A percentile compares a stretch with the other conserved stretches of the same genome.
Evolutionary conservation across 2,888 invertebrate genomes (phyloP).

Genomic region (Drosophila nigritarsus): DNA sequence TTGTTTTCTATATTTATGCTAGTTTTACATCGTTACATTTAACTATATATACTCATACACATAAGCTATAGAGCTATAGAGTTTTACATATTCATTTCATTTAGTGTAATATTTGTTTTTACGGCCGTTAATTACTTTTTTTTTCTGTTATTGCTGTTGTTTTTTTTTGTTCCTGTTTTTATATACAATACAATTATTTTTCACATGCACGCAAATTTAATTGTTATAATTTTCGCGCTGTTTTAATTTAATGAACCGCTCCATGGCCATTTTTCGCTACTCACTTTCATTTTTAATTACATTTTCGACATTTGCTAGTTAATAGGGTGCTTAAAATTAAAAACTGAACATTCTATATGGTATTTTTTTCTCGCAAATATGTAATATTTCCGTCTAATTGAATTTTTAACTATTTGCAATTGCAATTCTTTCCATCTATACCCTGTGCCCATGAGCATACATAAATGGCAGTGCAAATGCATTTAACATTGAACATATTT

Average conservation of each 20-base stretch:
- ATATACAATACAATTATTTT: conserved; percentile 70
- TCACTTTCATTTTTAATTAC: conserved; percentile 74
- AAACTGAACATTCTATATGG: conserved; percentile 50
- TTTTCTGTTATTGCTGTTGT: conserved; percentile 27
- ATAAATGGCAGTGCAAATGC: conserved; percentile 1
- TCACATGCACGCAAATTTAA: conserved; percentile 48
- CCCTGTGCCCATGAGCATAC: conserved; percentile 21
- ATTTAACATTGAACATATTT: neutral
- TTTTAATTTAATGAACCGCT: conserved; percentile 71
- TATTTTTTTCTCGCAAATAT: conserved; percentile 26
- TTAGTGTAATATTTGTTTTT: conserved; percentile 43
- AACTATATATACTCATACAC: conserved; percentile 59
- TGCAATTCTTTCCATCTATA: conserved; percentile 26
- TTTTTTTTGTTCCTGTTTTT: conserved; percentile 30
- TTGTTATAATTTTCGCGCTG: conserved; percentile 59
- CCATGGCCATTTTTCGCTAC: conserved; percentile 24
- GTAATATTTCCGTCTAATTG: conserved; percentile 56
- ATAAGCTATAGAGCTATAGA: conserved; percentile 59
- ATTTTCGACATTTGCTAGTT: conserved; percentile 64
- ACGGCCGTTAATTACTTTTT: conserved; percentile 49
- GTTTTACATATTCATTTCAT: conserved; percentile 53
- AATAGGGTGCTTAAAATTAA: conserved; percentile 60
- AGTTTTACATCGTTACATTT: conserved; percentile 74
- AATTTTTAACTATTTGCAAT: conserved; percentile 70
- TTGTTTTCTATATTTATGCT: conserved; percentile 65